Evolutionary conservation across 2,888 invertebrate species (phyloP).

Genomic region (Cecidostiba fungosa): DNA sequence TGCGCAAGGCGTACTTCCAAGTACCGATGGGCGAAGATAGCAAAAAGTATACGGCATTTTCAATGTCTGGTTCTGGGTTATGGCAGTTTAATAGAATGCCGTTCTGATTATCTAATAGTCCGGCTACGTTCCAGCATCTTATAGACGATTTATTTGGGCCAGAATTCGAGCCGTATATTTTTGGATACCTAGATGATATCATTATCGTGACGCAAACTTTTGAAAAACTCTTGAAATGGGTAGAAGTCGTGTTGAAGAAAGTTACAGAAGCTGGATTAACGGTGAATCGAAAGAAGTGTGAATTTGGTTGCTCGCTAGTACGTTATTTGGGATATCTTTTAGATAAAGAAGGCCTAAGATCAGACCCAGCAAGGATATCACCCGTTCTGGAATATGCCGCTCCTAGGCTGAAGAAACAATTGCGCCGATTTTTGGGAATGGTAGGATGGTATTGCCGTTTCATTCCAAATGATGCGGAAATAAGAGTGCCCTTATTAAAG

Average conservation of each 20-base stretch:
- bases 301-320: neutral
- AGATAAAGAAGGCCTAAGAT: neutral
- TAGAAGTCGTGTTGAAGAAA: neutral
- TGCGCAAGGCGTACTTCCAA: constrained; percentile 4
- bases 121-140: neutral
- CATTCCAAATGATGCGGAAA: too few relatives aligned
- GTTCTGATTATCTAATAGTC: neutral
- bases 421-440: neutral
- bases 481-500: neutral
- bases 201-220: neutral
- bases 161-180: neutral
- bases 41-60: constrained; percentile 1
- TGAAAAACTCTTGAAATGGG: neutral
- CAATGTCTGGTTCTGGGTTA: neutral
- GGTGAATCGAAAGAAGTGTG: neutral
- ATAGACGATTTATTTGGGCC: neutral
- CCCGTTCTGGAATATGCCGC: neutral
- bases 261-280: neutral
- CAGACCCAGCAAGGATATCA: neutral
- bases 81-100: neutral
- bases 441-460: neutral
- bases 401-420: neutral
- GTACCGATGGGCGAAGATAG: neutral
- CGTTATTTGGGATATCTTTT: neutral
- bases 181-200: constrained; percentile 31